These are phyloP conservation scores for Acholoe squamosa DNA, from an alignment of 2,888 invertebrate genomes.

Conservation along the genomic window DNA sequence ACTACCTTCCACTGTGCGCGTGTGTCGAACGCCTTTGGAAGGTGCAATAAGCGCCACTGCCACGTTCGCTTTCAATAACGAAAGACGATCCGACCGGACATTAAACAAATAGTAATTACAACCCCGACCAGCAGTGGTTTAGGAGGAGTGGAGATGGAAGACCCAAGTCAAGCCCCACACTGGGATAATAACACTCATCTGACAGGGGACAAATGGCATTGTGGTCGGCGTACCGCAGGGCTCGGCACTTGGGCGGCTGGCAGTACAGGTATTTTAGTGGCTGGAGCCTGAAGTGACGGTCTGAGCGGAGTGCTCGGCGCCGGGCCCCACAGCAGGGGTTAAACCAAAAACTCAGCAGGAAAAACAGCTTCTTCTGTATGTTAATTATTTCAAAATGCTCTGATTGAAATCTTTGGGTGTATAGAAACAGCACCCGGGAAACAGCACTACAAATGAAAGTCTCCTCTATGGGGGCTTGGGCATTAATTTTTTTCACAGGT, in stretches of 20 bases:
- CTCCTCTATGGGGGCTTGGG: too few species aligned
- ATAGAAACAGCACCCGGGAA: too few species aligned
- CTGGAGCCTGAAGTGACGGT: constrained; percentile 19
- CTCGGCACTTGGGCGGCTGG: background rate
- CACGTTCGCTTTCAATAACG: constrained; percentile 41
- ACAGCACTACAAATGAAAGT: too few species aligned
- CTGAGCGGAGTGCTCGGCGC: constrained; percentile 8
- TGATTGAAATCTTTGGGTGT: background rate
- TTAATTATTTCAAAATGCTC: constrained; percentile 17
- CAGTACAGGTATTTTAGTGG: background rate
- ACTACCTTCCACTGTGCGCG: constrained; percentile 4
- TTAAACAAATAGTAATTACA: constrained; percentile 57
- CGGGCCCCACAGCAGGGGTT: background rate
- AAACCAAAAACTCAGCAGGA: constrained; percentile 17
- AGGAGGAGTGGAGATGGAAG: background rate
- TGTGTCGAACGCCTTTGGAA: constrained; percentile 14
- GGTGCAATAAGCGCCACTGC: constrained; percentile 12
- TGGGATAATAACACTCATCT: background rate
- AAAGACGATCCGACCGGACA: constrained; percentile 19
- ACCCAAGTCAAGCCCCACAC: background rate
- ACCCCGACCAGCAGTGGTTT: background rate
- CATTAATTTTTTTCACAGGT: too few species aligned
- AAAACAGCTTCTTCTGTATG: background rate
- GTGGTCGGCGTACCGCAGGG: background rate
- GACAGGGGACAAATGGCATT: constrained; percentile 3